Base-by-base conservation (phyloP, 92 coral and sea anemone species). In the Micromussa lordhowensis region DNA sequence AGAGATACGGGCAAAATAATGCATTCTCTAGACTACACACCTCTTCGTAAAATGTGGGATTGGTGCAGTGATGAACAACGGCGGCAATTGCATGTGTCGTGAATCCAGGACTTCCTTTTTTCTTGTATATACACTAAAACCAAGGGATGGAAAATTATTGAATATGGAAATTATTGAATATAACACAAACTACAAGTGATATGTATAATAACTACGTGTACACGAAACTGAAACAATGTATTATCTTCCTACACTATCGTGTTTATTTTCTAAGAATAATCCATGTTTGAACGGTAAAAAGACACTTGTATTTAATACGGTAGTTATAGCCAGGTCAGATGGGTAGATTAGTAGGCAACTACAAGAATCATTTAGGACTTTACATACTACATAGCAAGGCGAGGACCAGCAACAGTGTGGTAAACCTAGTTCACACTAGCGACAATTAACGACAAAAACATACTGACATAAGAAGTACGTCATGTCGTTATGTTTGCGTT, bases 1-100 rank as follows among this genome's bases (percentile, higher is more conserved):
- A 44, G 51, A 9, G 51, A 8, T 9, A 44, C 12, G 26, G n/a
- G 5, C 49, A 54, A 63, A 63, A 63, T 5, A 24, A 59, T 28
- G 24, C 32, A 55, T 55, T 38, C 31, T 55, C 51, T 44, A 8
- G 51, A 12, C 2, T 17, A 80, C 94, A 78, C 73, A 97, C 99
- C 98, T 97, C 99, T 92, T 95, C 97, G 70, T 97, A 97, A 83
- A 95, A 97, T 0, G 96, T 94, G 26, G 99, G 99, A 86, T 91
- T 93, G 15, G 98, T 92, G 68, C 99, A 97, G 91, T 97, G 99
- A 78, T 97, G 99, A 40, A 97, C 89, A 66, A 95, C 99, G 4
- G 98, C 92, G 14, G 98, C 98, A 49, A 93, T 89, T 13, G 93
- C 94, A 54, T 84, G 89, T 10, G 97, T 88, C 30, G 96, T 97